These are phyloP conservation scores for Hozukius guyotensis DNA, from an alignment of 2,797 vertebrate genomes.

Conservation along the genomic window DNA sequence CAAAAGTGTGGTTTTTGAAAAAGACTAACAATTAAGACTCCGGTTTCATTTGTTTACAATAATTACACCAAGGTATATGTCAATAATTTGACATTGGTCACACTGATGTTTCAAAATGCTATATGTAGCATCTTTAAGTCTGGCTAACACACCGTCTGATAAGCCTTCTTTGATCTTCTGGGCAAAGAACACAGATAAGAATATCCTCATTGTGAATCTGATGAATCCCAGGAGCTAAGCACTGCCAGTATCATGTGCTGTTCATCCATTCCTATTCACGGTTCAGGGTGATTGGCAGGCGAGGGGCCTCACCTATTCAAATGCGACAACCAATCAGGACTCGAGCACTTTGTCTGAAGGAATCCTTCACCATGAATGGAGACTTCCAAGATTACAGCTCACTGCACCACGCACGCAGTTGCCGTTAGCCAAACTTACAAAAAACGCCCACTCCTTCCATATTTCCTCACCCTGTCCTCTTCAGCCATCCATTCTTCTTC, in stretches of 20 bases:
- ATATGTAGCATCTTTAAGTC: conserved; percentile 9
- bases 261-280: conserved; percentile 45
- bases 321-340: conserved; percentile 37
- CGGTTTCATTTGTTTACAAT: neutral
- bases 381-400: conserved; percentile 42
- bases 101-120: neutral
- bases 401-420: neutral
- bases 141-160: neutral
- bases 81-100: neutral
- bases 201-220: conserved; percentile 40
- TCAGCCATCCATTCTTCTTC: conserved; percentile 14
- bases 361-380: conserved; percentile 40
- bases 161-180: conserved; percentile 42
- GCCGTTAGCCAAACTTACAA: neutral
- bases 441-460: conserved; percentile 17
- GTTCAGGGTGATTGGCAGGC: conserved; percentile 51
- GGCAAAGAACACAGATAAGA: conserved; percentile 38
- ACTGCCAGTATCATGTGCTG: conserved; percentile 8
- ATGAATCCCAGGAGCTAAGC: conserved; percentile 36
- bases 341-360: conserved; percentile 25
- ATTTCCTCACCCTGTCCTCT: conserved; percentile 16
- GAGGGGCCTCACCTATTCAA: conserved; percentile 35
- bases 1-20: neutral
- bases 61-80: neutral
- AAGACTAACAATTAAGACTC: neutral